Percentiles rank a stretch among this genome's conserved stretches.
Evolutionary conservation across 1,140 invertebrate species (phyloP).

Genomic region (Drosophila yakuba): DNA sequence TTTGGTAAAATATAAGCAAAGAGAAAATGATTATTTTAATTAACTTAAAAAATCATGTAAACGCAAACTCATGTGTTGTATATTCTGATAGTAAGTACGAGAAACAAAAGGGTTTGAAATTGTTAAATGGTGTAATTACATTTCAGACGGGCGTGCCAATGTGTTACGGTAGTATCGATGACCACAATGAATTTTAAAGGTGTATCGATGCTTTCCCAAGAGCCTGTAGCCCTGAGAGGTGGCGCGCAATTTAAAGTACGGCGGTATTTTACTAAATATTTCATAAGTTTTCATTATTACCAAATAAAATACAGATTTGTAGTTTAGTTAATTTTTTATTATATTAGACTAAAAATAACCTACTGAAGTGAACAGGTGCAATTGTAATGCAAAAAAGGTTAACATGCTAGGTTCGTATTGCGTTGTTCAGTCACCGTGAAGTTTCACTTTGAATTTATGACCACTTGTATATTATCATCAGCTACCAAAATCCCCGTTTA

Average conservation of each 20-base stretch:
- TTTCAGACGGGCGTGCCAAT: too few relatives aligned
- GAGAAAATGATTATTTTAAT: too few relatives aligned
- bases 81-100: too few relatives aligned
- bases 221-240: not conserved
- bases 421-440: conserved; percentile 23
- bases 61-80: too few relatives aligned
- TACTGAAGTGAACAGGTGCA: not conserved
- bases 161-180: not conserved
- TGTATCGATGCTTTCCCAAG: not conserved
- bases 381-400: not conserved
- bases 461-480: conserved; percentile 27
- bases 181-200: not conserved
- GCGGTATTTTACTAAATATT: not conserved
- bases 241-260: not conserved
- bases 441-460: conserved; percentile 23
- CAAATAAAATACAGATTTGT: not conserved
- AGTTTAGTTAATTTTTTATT: not conserved
- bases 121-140: too few relatives aligned
- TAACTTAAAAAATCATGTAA: too few relatives aligned
- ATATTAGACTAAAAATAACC: too few relatives aligned
- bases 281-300: not conserved
- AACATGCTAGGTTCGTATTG: not conserved
- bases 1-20: not conserved
- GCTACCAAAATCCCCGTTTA: conserved; percentile 16
- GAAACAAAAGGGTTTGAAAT: too few relatives aligned